Evolutionary conservation across 1,140 invertebrate species (phyloP), one percentile per base, ranked within the genome.

Genomic region (Zaprionus inermis): DNA sequence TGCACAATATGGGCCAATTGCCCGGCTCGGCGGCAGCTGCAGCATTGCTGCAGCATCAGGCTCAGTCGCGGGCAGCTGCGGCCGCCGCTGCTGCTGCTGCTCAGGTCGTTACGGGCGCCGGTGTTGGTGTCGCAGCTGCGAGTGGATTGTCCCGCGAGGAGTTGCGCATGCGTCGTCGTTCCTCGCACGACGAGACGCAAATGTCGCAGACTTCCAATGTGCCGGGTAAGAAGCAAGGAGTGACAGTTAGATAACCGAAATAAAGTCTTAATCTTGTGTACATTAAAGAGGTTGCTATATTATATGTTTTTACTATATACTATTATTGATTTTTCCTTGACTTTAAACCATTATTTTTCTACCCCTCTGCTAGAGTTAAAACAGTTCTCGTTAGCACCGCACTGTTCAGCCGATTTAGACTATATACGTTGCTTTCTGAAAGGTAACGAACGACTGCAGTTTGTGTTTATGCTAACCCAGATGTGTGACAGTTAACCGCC

Each of bases 381-480:
- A 65, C 88, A 91, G 70, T 92, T 92, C 68, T 88, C 78, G 5
- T 68, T 92, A 79, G 91, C 91, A 18, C 91, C 91, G 60, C 91
- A 92, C 79, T 92, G 91, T 81, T 86, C 91, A 55, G 91, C 91
- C 55, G 91, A 91, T 61, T 90, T 92, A 89, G 91, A 92, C 84
- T 91, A 92, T 86, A 81, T 92, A 74, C 91, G 91, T 90, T 91
- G 88, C 83, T 92, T 91, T 76, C 67, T 92, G 55, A 92, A 92
- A 92, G 91, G 91, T 92, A 92, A 90, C 73, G 68, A 63, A 51
- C 51, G 10, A 68, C 12, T 11, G 66, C 46, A 41, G 44, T 72
- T 57, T 68, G 66, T 74, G 72, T 71, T 49, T n/a, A 41, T 64
- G 61, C 61, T 77, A 79, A 79, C 69, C 59, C 36, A 18, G 41